Percentiles rank a stretch among this genome's conserved stretches.
phyloP scores from a whole-genome alignment of 2,797 vertebrate genomes.

The Xiphorhynchus erythropygius region DNA sequence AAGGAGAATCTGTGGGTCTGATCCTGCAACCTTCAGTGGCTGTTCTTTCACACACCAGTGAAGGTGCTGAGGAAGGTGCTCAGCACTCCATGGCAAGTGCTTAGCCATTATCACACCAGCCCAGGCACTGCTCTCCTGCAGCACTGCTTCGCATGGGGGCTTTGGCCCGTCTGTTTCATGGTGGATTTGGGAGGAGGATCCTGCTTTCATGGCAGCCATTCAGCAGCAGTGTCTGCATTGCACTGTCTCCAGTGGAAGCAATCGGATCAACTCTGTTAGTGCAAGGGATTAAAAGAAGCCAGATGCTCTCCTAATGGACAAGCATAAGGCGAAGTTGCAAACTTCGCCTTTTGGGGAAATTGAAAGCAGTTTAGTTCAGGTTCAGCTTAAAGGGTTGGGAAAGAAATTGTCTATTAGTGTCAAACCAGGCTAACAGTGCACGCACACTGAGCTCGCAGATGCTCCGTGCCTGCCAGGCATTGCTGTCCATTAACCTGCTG shows the following conservation, averaged over 20 bases:
- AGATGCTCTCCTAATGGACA: slow-evolving; percentile 50
- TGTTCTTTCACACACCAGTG: not conserved
- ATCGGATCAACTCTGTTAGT: slow-evolving; percentile 2
- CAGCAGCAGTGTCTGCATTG: not conserved
- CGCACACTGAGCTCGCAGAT: not conserved
- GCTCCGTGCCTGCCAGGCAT: not conserved
- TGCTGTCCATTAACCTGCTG: fast-evolving
- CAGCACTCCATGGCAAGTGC: not conserved
- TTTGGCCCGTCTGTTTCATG: not conserved
- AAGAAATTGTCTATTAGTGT: not conserved
- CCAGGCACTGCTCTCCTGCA: not conserved
- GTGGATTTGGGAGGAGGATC: not conserved
- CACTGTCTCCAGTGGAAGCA: not conserved
- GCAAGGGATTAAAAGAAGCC: slow-evolving; percentile 46
- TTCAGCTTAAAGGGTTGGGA: slow-evolving; percentile 6
- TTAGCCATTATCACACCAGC: not conserved
- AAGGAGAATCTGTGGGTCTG: not conserved
- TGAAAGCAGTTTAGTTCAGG: slow-evolving; percentile 41
- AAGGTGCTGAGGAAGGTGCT: not conserved
- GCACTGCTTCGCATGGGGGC: fast-evolving
- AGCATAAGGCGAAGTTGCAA: slow-evolving; percentile 18
- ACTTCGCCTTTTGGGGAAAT: slow-evolving; percentile 43
- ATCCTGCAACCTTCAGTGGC: not conserved
- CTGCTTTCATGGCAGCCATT: not conserved
- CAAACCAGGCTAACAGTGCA: not conserved